A percentile compares a stretch with the other conserved stretches of the same genome.
These are phyloP conservation scores for Saguinus imperator DNA, from an alignment of 2,113 vertebrate genomes.

Conservation along the genomic window DNA sequence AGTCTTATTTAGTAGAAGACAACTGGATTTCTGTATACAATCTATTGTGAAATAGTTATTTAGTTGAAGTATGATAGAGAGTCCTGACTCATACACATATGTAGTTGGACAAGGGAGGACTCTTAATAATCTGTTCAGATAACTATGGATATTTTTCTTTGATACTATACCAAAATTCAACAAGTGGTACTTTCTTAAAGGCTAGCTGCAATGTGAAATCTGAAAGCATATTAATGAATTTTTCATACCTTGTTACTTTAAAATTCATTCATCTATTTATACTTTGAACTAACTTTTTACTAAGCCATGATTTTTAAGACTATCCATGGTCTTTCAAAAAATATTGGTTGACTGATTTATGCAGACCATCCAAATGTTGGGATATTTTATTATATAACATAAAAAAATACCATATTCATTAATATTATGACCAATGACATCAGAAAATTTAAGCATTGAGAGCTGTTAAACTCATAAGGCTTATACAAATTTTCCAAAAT, in stretches of 20 bases:
- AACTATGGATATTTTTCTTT: too few relatives aligned
- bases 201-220: not conserved
- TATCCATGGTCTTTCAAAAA: not conserved
- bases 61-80: not conserved
- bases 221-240: not conserved
- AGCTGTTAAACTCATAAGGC: not conserved
- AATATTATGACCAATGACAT: not conserved
- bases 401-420: not conserved
- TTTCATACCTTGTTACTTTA: not conserved
- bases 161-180: too few relatives aligned
- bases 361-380: not conserved
- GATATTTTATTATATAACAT: not conserved
- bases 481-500: not conserved
- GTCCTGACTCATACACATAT: not conserved
- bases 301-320: not conserved
- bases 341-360: not conserved
- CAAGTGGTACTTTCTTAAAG: too few relatives aligned
- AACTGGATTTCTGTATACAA: not conserved
- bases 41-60: not conserved
- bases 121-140: too few relatives aligned
- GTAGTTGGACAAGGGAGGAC: too few relatives aligned
- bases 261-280: not conserved
- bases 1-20: not conserved
- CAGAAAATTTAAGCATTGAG: not conserved
- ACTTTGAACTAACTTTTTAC: not conserved